A percentile compares a stretch with the other conserved stretches of the same genome.
Evolutionary conservation across 2,113 vertebrate genomes (phyloP).

Genomic region (Thomomys bottae): DNA sequence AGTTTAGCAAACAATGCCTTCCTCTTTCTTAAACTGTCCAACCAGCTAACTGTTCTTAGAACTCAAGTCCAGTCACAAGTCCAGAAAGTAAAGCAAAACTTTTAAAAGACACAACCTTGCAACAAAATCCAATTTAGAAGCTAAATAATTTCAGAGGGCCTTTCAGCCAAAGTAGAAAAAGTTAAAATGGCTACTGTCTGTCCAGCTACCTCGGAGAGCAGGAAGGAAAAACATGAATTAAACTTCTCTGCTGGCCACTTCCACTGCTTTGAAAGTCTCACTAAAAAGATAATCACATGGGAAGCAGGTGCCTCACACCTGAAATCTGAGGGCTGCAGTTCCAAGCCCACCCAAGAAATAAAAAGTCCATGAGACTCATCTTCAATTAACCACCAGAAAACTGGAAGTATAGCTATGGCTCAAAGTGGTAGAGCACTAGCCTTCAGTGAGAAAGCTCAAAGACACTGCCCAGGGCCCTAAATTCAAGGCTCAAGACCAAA

Average conservation of each 20-base stretch:
- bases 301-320: no score
- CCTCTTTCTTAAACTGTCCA: background rate
- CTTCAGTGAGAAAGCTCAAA: no score
- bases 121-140: background rate
- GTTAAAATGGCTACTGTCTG: background rate
- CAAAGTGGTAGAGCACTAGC: no score
- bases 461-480: no score
- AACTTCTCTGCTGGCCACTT: background rate
- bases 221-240: background rate
- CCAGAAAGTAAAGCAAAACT: background rate
- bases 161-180: background rate
- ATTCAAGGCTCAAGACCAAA: no score
- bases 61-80: background rate
- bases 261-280: background rate
- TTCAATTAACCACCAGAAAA: no score
- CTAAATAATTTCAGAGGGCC: background rate
- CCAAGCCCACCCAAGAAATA: no score
- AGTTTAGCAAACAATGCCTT: conserved; percentile 19
- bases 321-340: no score
- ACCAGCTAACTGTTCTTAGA: background rate
- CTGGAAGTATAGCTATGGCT: no score
- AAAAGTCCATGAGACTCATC: no score
- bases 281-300: background rate
- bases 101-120: background rate
- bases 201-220: background rate